phyloP scores from a whole-genome alignment of 2,113 vertebrate species.

The Brienomyrus brachyistius region DNA sequence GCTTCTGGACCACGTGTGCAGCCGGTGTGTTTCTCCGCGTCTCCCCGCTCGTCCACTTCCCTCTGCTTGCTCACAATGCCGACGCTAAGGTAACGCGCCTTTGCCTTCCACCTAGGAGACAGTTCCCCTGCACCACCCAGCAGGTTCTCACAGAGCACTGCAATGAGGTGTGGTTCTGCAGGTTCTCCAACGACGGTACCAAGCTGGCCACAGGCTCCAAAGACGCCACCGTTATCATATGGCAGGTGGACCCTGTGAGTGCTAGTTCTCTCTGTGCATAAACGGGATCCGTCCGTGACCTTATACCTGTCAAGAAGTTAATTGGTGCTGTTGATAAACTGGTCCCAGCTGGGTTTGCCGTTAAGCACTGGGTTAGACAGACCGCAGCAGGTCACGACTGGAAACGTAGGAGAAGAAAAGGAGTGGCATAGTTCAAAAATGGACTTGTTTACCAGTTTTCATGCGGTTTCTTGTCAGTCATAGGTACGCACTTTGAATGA shows the following conservation, averaged over 20 bases:
- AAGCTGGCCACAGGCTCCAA: constrained; percentile 96
- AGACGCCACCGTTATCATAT: constrained; percentile 94
- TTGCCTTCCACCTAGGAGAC: constrained; percentile 68
- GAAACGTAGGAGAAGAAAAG: neutral
- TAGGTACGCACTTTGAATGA: neutral
- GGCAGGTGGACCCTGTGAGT: constrained; percentile 91
- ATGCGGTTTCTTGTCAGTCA: neutral
- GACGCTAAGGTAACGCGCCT: neutral
- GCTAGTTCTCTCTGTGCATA: neutral
- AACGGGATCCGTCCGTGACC: neutral
- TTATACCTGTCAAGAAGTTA: neutral
- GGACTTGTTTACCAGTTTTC: neutral
- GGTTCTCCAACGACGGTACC: constrained; percentile 94
- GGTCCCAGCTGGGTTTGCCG: neutral
- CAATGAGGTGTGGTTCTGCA: constrained; percentile 98
- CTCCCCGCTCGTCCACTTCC: neutral
- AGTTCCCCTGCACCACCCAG: constrained; percentile 95
- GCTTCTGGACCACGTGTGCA: constrained; percentile 91
- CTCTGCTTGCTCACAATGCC: neutral
- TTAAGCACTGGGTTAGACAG: neutral
- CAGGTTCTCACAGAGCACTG: constrained; percentile 96
- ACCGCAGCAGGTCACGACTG: neutral
- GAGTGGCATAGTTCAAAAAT: neutral
- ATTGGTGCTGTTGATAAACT: neutral
- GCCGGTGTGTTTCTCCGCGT: constrained; percentile 65